Evolutionary conservation across 2,113 vertebrate genomes (phyloP), one percentile per base, ranked within the genome.

Genomic region (Proteles cristata): DNA sequence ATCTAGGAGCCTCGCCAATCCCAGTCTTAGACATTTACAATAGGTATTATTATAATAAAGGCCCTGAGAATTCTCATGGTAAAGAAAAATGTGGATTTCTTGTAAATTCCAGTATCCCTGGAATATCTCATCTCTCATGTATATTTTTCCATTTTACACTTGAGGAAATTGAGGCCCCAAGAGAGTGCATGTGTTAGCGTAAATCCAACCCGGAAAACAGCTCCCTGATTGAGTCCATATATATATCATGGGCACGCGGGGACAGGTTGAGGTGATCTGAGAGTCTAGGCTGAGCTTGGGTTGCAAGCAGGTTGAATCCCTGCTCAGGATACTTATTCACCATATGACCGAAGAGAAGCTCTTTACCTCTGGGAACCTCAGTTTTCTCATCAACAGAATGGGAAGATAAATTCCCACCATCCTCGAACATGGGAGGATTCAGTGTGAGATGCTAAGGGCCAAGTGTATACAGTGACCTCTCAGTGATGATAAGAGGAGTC

Each of bases 91-190:
- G 43, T 25, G 10, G 21, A 31, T 83, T 90, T 91, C 68, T 5
- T 6, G 87, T 35, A 39, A 81, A 88, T 48, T 71, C 16, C 26
- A 66, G 48, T 26, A 48, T 11, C 35, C 26, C 16, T 26, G 11
- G 48, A 80, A 26, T 61, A 7, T 2, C 35, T 5, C 0, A 16
- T 45, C 14, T 84, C 63, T 61, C n/a, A 11, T 28, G 4, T 28
- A 25, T 21, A 96, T 93, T 97, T 97, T 95, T 83, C 92, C 96
- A 55, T 33, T 84, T 83, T 11, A 23, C 61, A 17, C 17, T 16
- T 26, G 85, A 39, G 66, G 81, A 90, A 88, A 97, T 74, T 71
- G 93, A 94, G 71, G 96, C 94, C 65, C 65, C 21, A 28, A 25
- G 55, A 74, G 19, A 55, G 10, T 28, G 23, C 2, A 8, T 16